A percentile compares a stretch with the other conserved stretches of the same genome.
phyloP scores from a whole-genome alignment of 1,140 invertebrate species.

The Pseudomyrmex gracilis region DNA sequence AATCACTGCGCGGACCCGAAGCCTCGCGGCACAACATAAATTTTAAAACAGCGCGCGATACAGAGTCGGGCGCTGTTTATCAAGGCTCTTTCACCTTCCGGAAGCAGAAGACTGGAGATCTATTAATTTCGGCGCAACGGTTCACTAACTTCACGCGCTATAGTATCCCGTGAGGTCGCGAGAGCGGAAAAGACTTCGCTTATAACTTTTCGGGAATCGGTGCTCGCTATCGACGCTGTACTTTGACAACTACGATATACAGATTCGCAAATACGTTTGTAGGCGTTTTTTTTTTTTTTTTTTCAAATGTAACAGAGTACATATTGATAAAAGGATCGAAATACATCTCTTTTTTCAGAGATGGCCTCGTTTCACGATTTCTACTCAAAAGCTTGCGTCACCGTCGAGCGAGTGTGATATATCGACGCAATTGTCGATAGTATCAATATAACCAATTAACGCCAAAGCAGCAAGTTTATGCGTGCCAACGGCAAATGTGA shows the following conservation, averaged over 20 bases:
- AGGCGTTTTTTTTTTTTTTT: not conserved
- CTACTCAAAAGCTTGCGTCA: not conserved
- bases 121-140: constrained; percentile 76
- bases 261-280: not conserved
- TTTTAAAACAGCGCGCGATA: constrained; percentile 75
- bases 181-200: constrained; percentile 34
- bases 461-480: constrained; percentile 9
- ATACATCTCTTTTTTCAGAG: not conserved
- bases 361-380: not conserved
- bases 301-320: not conserved
- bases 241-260: not conserved
- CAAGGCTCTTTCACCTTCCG: constrained; percentile 70
- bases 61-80: constrained; percentile 75
- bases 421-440: not conserved
- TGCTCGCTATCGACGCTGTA: not conserved
- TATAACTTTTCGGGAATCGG: constrained; percentile 35
- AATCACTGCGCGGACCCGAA: constrained; percentile 70
- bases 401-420: constrained; percentile 4
- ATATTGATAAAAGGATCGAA: constrained; percentile 1
- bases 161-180: constrained; percentile 60
- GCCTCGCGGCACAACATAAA: constrained; percentile 73
- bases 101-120: constrained; percentile 64
- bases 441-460: constrained; percentile 40
- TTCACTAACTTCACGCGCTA: constrained; percentile 67
- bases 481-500: not conserved